A percentile compares a stretch with the other conserved stretches of the same genome.
These are phyloP conservation scores for Hypomecis punctinalis DNA, from an alignment of 2,888 invertebrate species.

Conservation along the genomic window DNA sequence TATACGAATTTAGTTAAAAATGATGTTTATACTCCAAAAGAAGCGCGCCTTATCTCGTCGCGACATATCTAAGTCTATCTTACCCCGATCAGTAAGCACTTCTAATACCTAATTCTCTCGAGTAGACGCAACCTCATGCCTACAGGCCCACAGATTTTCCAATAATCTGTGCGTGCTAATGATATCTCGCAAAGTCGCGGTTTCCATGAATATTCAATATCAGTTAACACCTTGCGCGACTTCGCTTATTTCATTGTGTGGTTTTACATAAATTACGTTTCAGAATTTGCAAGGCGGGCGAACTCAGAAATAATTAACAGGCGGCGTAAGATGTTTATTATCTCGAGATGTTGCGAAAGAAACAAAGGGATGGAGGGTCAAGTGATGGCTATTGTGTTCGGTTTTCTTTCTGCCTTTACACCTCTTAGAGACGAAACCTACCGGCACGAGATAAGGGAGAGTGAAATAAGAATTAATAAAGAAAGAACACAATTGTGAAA, in stretches of 20 bases:
- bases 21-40: no score
- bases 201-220: slow-evolving; percentile 41
- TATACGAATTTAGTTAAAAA: no score
- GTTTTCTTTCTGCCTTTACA: slow-evolving; percentile 1
- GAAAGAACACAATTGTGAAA: background rate
- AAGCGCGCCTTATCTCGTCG: no score
- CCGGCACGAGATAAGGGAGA: background rate
- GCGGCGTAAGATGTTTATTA: slow-evolving; percentile 1
- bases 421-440: background rate
- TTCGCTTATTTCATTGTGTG: slow-evolving; percentile 35
- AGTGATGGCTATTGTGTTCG: slow-evolving; percentile 12
- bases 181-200: slow-evolving; percentile 25
- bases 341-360: slow-evolving; percentile 11
- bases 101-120: background rate
- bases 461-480: background rate
- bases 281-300: slow-evolving; percentile 19
- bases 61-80: no score
- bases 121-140: background rate
- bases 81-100: background rate
- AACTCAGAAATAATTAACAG: slow-evolving; percentile 20
- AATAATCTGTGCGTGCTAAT: slow-evolving; percentile 24
- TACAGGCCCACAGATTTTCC: slow-evolving; percentile 13
- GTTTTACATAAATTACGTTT: slow-evolving; percentile 35
- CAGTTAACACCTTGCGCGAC: slow-evolving; percentile 38
- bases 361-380: slow-evolving; percentile 12